Conservation (phyloP, 23 tunicate genomes). For the Trididemnum clinides region DNA sequence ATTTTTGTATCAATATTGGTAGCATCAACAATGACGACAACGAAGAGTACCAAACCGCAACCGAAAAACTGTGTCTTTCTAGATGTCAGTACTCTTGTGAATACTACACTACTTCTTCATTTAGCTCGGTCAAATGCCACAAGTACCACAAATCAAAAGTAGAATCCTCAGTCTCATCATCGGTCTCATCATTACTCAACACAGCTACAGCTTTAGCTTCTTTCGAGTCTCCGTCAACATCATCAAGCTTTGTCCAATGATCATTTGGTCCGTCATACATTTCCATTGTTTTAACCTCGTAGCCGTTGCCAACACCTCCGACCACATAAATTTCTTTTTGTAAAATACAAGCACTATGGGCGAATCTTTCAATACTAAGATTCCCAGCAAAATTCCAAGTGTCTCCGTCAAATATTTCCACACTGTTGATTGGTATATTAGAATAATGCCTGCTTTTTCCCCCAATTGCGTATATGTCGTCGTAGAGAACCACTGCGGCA, state of each 20-base stretch:
- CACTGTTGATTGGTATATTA: not conserved
- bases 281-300: not conserved
- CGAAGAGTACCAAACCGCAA: too few species aligned
- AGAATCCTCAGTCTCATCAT: too few species aligned
- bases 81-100: too few species aligned
- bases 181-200: too few species aligned
- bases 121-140: too few species aligned
- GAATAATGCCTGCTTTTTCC: not conserved
- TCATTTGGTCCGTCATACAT: not conserved
- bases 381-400: not conserved
- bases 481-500: not conserved
- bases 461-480: not conserved
- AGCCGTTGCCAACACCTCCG: not conserved
- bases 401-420: not conserved
- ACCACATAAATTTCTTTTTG: not conserved
- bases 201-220: too few species aligned
- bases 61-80: too few species aligned
- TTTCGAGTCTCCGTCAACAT: too few species aligned
- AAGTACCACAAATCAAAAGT: too few species aligned
- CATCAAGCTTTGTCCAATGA: not conserved
- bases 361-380: not conserved
- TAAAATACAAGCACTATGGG: not conserved
- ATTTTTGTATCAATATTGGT: too few species aligned
- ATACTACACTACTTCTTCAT: too few species aligned
- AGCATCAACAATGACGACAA: too few species aligned